Evolutionary conservation across 2,888 invertebrate species (phyloP).

Genomic region (Capitulum mitella): DNA sequence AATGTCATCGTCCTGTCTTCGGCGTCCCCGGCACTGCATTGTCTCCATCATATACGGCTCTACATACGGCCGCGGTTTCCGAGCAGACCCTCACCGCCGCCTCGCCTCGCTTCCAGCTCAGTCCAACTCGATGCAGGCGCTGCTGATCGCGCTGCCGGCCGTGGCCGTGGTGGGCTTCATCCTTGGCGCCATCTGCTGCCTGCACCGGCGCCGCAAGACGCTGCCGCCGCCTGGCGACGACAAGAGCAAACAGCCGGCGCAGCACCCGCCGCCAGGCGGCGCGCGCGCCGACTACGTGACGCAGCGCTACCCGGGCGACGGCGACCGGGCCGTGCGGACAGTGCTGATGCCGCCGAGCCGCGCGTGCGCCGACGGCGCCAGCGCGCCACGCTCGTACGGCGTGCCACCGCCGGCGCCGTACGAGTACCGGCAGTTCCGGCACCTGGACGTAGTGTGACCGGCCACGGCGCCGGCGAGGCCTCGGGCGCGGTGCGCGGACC

Average conservation of each 20-base stretch:
- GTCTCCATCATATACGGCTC: too few species aligned
- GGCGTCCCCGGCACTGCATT: too few species aligned
- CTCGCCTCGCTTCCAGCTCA: not conserved
- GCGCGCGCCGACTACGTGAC: not conserved
- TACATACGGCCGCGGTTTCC: too few species aligned
- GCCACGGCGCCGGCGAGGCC: not conserved
- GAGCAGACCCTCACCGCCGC: too few species aligned
- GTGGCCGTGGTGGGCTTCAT: slow-evolving; percentile 3
- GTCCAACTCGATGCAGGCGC: slow-evolving; percentile 5
- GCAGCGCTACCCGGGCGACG: not conserved
- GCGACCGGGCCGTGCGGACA: not conserved
- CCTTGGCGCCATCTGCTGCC: slow-evolving; percentile 8
- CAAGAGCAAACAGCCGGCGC: not conserved
- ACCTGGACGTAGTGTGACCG: not conserved
- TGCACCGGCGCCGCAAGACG: slow-evolving; percentile 15
- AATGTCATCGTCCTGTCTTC: too few species aligned
- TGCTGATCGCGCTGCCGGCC: slow-evolving; percentile 14
- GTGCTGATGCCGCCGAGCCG: not conserved
- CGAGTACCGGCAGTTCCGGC: slow-evolving; percentile 3
- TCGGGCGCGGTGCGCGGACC: not conserved
- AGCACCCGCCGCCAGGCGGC: not conserved
- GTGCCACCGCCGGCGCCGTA: slow-evolving; percentile 10
- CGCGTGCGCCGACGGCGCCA: not conserved
- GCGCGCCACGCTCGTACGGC: not conserved
- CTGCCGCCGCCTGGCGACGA: not conserved